phyloP scores from a whole-genome alignment of 2,113 vertebrate genomes.

The Pluvianellus socialis region DNA sequence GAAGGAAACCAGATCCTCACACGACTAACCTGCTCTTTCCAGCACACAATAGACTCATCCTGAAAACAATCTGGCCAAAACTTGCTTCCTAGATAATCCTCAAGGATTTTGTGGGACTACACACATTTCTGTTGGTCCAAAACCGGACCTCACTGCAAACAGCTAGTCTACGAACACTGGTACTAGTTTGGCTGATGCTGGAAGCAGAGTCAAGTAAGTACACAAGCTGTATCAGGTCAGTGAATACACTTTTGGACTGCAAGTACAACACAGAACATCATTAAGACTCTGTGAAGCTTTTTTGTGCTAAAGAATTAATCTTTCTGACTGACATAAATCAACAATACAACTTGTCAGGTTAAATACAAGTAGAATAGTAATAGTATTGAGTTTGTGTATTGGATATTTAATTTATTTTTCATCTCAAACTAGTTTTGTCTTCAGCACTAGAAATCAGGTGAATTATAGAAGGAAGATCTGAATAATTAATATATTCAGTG shows the following conservation, averaged over 20 bases:
- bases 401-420: neutral
- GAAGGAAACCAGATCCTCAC: neutral
- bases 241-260: neutral
- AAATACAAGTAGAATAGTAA: neutral
- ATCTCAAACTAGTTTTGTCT: neutral
- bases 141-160: neutral
- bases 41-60: neutral
- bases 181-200: neutral
- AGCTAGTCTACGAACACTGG: neutral
- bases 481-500: neutral
- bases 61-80: neutral
- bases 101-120: neutral
- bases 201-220: neutral
- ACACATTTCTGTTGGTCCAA: neutral
- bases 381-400: neutral
- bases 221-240: neutral
- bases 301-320: neutral
- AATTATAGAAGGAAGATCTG: neutral
- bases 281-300: neutral
- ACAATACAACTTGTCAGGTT: neutral
- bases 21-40: neutral
- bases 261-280: neutral
- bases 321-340: neutral
- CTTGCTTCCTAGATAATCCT: neutral
- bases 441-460: neutral